These are phyloP conservation scores for Acanthoscelides obtectus DNA, from an alignment of 2,888 invertebrate species.

Conservation along the genomic window DNA sequence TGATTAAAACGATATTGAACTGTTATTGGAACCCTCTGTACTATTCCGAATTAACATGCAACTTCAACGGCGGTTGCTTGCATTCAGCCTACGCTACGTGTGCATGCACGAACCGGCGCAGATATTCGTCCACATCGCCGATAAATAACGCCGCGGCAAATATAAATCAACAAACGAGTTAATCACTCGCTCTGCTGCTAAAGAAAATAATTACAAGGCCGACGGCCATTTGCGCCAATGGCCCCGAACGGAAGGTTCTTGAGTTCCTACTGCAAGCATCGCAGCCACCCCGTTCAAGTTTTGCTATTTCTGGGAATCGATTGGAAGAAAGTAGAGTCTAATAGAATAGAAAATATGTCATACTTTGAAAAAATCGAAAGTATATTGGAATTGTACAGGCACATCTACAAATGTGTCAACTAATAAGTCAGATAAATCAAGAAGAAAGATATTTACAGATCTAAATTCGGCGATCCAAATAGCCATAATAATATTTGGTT, in stretches of 20 bases:
- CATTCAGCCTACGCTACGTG: neutral
- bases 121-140: constrained; percentile 42
- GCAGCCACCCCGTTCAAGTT: neutral
- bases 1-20: too few relatives aligned
- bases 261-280: neutral
- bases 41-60: constrained; percentile 47
- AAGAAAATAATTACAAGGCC: constrained; percentile 50
- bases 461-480: too few relatives aligned
- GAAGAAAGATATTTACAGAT: too few relatives aligned
- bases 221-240: constrained; percentile 39
- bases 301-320: too few relatives aligned
- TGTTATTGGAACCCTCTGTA: too few relatives aligned
- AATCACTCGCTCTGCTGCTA: constrained; percentile 48
- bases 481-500: too few relatives aligned
- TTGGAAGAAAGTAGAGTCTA: too few relatives aligned
- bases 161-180: constrained; percentile 50
- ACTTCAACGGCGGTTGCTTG: constrained; percentile 25
- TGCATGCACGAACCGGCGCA: constrained; percentile 39
- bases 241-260: constrained; percentile 9
- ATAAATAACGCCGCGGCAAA: constrained; percentile 45
- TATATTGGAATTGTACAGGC: too few relatives aligned
- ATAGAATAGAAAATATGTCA: too few relatives aligned
- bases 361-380: too few relatives aligned
- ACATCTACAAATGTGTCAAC: too few relatives aligned
- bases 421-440: too few relatives aligned